A percentile compares a stretch with the other conserved stretches of the same genome.
These are phyloP conservation scores for Chlorodrepanis virens DNA, from an alignment of 2,113 vertebrate species.

Conservation along the genomic window DNA sequence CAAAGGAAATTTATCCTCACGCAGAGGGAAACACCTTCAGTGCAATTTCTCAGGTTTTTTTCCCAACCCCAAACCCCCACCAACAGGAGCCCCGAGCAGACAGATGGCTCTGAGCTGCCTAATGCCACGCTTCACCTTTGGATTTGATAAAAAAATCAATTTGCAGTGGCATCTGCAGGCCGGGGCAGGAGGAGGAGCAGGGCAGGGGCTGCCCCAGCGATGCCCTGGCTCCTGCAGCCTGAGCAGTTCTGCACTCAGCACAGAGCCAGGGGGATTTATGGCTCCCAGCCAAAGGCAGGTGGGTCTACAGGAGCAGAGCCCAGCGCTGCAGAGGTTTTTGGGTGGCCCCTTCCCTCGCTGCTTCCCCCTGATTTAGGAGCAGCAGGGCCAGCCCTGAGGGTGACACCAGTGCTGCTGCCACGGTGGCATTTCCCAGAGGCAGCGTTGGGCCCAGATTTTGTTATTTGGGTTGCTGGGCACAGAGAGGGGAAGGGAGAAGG, in stretches of 20 bases:
- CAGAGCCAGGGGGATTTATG: slow-evolving; percentile 26
- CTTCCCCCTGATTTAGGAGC: not conserved
- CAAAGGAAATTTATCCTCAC: not conserved
- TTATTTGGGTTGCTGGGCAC: not conserved
- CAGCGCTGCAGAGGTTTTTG: not conserved
- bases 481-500: not conserved
- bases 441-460: fast-evolving
- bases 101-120: not conserved
- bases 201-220: not conserved
- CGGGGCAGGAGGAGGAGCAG: not conserved
- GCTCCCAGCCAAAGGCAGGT: not conserved
- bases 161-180: not conserved
- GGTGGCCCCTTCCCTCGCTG: not conserved
- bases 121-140: not conserved
- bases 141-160: not conserved
- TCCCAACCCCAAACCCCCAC: not conserved
- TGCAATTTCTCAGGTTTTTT: not conserved
- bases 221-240: slow-evolving; percentile 39
- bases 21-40: not conserved
- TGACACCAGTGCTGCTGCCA: not conserved
- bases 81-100: not conserved
- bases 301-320: not conserved
- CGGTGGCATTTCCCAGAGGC: not conserved
- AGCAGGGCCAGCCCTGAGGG: not conserved
- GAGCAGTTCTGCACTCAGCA: slow-evolving; percentile 22